Evolutionary conservation across 2,797 vertebrate species (phyloP), one percentile per base, ranked within the genome.

Genomic region (Loris lydekkerianus): DNA sequence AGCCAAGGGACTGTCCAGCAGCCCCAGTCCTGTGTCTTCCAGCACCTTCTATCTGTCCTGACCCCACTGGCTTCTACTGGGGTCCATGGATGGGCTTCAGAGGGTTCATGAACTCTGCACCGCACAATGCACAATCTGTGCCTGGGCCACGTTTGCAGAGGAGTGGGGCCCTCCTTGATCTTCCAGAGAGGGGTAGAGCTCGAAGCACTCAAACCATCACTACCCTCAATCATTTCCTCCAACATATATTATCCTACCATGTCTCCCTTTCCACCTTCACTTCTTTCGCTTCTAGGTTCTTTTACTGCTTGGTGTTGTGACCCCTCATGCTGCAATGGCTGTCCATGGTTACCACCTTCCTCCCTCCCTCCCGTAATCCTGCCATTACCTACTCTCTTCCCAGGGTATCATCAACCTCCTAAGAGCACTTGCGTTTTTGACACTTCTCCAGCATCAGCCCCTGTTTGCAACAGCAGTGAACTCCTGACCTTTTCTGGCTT

Each of bases 31-130:
- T 20, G 23, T 25, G 25, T 8, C 8, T 25, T 2, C 7, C n/a
- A 56, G 37, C 15, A 15, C 31, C 53, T 14, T 29, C 4, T 58
- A 81, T 86, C 53, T 29, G 4, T 4, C 58, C 4, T 14, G 23
- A 72, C 27, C 1, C 21, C 2, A 0, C 0, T 10, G 14, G 73
- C 2, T n/a, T 53, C 53, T 37, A 4, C 20, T 37, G 31, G 3
- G 15, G 46, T 34, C 63, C 18, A 3, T 1, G 3, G 4, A 4
- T 5, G n/a, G 46, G 20, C 27, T 43, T 49, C 20, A 17, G 18
- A 37, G 34, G 9, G 13, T 37, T 18, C 53, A 1, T 37, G 56
- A 89, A 27, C 2, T 85, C 69, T 4, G 0, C 2, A 14, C 14
- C 69, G 8, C 13, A 37, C 18, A 56, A n/a, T 3, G 27, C 1